Evolutionary conservation across 2,888 invertebrate genomes (phyloP), one percentile per base, ranked within the genome.

Genomic region (Choristoneura rosaceana): DNA sequence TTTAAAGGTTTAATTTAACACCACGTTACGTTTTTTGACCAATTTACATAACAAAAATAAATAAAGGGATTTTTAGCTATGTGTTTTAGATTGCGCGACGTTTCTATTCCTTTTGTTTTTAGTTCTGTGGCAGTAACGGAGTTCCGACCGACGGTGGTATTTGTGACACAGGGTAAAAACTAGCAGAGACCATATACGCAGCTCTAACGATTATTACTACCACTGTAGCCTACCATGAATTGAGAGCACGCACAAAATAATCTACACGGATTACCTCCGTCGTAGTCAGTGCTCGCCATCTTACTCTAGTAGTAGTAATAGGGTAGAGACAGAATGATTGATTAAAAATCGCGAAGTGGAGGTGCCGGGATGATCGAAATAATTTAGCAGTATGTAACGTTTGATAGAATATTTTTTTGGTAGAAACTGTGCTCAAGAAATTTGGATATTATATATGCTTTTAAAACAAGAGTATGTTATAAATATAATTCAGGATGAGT

Each of bases 131-230:
- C 75, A 71, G 82, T 89, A 90, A 90, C 90, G 90, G 90, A 82
- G 82, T 79, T 83, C 79, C 84, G 85, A 79, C 87, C 87, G 82
- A 81, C 81, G 81, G 80, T 80, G 82, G 86, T 87, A 89, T 88
- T 87, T 89, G 83, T 88, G 87, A 85, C 71, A 74, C 59, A 67
- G 74, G 61, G 79, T 80, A 90, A 90, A 90, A 90, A 90, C 85
- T 82, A 77, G 87, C 78, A 80, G 79, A 79, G 78, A 74, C 90
- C 90, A 85, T 90, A 89, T 89, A 85, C 75, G 90, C 76, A 78
- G 80, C 80, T 59, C 73, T 85, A 87, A 86, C 86, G 88, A 89
- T 89, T 90, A 90, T 88, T 85, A 82, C 84, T 82, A 79, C 84
- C 77, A 82, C 86, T 79, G 80, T 76, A 79, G 55, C 25, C 55